These are phyloP conservation scores for Drosophila pandora DNA, from an alignment of 1,140 invertebrate genomes.

Conservation along the genomic window DNA sequence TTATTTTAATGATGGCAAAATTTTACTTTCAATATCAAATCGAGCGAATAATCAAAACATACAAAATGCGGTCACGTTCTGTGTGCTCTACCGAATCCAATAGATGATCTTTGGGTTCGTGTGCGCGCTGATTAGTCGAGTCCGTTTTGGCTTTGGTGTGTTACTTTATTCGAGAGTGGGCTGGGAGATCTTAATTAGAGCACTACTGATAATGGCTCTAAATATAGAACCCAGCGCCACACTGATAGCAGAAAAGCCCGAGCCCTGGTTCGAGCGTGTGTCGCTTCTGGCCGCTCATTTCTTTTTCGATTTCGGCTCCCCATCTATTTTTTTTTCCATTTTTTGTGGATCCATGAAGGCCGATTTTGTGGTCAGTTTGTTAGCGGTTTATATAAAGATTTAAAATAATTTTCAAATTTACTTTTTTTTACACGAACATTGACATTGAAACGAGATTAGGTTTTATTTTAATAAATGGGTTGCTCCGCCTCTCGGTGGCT, in stretches of 20 bases:
- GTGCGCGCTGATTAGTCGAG: conserved; percentile 58
- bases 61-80: conserved; percentile 26
- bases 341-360: conserved; percentile 31
- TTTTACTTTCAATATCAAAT: conserved; percentile 33
- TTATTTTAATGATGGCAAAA: neutral
- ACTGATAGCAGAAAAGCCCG: conserved; percentile 65
- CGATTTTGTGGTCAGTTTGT: conserved; percentile 12
- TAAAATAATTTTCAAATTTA: conserved; percentile 15
- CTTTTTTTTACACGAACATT: conserved; percentile 40
- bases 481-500: conserved; percentile 27
- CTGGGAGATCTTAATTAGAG: conserved; percentile 78
- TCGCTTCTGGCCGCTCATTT: conserved; percentile 29
- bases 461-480: conserved; percentile 55
- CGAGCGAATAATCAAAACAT: neutral
- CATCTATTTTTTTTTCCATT: conserved; percentile 11
- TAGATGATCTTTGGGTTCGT: conserved; percentile 38
- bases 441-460: conserved; percentile 69
- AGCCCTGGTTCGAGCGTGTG: conserved; percentile 32
- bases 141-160: conserved; percentile 38
- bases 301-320: conserved; percentile 31
- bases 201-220: conserved; percentile 73
- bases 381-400: conserved; percentile 8
- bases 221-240: conserved; percentile 58
- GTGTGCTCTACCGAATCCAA: conserved; percentile 5
- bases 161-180: conserved; percentile 48